These are phyloP conservation scores for Actenoides hombroni DNA, from an alignment of 2,113 vertebrate species.

Conservation along the genomic window DNA sequence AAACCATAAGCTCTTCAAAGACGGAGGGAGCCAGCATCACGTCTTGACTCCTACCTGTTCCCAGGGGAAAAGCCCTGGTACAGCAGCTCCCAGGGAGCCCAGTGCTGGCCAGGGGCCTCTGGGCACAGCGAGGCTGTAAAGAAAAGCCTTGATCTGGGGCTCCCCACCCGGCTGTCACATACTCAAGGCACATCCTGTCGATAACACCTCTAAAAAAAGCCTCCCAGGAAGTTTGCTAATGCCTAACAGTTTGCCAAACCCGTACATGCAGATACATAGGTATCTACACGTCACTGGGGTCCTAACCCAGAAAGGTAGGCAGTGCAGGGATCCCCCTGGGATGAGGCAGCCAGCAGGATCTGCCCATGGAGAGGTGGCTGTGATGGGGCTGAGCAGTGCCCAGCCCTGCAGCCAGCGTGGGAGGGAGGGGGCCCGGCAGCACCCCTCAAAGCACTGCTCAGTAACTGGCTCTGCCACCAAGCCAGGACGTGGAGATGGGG, in stretches of 20 bases:
- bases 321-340: not conserved
- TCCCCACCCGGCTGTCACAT: not conserved
- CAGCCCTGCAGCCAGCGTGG: not conserved
- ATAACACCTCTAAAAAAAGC: constrained; percentile 30
- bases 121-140: not conserved
- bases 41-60: not conserved
- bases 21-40: not conserved
- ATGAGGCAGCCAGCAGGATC: not conserved
- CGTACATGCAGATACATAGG: too few species aligned
- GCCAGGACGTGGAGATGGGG: not conserved
- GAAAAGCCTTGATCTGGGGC: not conserved
- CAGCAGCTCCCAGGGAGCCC: accelerated
- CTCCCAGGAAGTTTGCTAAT: not conserved
- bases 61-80: not conserved
- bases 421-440: not conserved
- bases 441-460: not conserved
- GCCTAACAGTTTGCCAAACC: not conserved
- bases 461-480: not conserved
- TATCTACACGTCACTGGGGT: not conserved
- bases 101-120: accelerated
- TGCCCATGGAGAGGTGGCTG: accelerated
- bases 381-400: not conserved
- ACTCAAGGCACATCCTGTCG: constrained; percentile 9
- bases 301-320: not conserved
- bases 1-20: accelerated